Base-by-base conservation (phyloP, 2,113 vertebrate species). In the Hyperoodon ampullatus region DNA sequence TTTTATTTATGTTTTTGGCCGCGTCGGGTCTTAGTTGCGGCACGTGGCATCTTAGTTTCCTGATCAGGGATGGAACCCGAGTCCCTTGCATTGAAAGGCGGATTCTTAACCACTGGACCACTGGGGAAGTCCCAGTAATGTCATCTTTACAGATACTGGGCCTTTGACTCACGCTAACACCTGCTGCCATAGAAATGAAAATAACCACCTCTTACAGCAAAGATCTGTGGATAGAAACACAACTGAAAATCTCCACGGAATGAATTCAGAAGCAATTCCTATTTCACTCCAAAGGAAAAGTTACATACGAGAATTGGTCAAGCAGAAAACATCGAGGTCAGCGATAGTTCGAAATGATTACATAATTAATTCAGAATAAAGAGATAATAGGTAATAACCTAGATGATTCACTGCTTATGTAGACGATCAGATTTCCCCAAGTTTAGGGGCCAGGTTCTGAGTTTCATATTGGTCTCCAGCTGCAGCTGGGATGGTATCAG, bases 281-380 rank as follows among this genome's bases (percentile, higher is more conserved):
- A 28, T 11, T 74, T 91, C 39, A 50, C 28, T 71, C 55, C 39
- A 35, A 82, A 94, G 55, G 60, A 86, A 68, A 81, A 13, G 44
- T 18, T 63, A 53, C 28, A 63, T 10, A 42, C 2, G 50, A 42
- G 15, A 90, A 66, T 78, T 30, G 68, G 26, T 85, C 88, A 60
- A 85, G 66, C 12, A 61, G 88, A 93, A 68, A 61, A 18, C 33
- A 86, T 18, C 21, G 0, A 87, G 35, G 74, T 68, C 60, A 44
- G 44, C 19, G 66, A 85, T 1, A 47, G 19, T 61, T 82, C 60
- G 47, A 88, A 91, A 88, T 63, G 16, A 81, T 60, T 42, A n/a
- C 66, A 5, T 90, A 84, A 94, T 85, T 86, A 65, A 94, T 82
- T 74, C 42, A 60, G 42, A 90, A 84, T 39, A 90, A 50, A 95